Evolutionary conservation across 1,140 invertebrate species (phyloP).

Genomic region (Gryllus bimaculatus): DNA sequence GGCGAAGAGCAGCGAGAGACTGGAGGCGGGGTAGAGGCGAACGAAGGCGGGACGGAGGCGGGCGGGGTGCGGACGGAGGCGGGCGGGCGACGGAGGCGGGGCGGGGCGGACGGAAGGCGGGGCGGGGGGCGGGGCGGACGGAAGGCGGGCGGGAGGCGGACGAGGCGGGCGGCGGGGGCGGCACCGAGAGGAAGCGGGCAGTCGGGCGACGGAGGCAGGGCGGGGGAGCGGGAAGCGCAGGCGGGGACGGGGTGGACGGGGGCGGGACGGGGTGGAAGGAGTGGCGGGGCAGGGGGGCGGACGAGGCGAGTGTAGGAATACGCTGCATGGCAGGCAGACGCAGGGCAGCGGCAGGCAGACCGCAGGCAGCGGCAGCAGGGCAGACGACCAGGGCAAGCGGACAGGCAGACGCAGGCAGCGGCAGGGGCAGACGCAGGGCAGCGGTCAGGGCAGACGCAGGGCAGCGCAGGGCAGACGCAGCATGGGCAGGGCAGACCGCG

Average conservation of each 20-base stretch:
- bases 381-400: neutral
- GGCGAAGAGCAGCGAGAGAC: no score
- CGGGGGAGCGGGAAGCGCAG: neutral
- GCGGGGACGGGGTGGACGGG: neutral
- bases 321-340: neutral
- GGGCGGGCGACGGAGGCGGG: neutral
- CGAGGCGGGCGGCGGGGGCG: neutral
- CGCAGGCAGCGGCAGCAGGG: neutral
- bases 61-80: neutral
- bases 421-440: neutral
- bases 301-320: no score
- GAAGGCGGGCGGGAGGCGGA: neutral
- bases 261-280: neutral
- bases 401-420: neutral
- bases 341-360: neutral
- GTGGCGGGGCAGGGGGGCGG: no score
- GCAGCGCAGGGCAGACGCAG: neutral
- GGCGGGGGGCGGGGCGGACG: neutral
- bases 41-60: neutral
- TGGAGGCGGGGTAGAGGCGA: no score
- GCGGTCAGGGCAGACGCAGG: neutral
- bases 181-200: neutral
- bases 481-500: neutral
- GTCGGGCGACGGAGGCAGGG: neutral
- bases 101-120: neutral